A percentile compares a stretch with the other conserved stretches of the same genome.
Evolutionary conservation across 2,888 invertebrate species (phyloP).

Genomic region (Palloptera scutellata): DNA sequence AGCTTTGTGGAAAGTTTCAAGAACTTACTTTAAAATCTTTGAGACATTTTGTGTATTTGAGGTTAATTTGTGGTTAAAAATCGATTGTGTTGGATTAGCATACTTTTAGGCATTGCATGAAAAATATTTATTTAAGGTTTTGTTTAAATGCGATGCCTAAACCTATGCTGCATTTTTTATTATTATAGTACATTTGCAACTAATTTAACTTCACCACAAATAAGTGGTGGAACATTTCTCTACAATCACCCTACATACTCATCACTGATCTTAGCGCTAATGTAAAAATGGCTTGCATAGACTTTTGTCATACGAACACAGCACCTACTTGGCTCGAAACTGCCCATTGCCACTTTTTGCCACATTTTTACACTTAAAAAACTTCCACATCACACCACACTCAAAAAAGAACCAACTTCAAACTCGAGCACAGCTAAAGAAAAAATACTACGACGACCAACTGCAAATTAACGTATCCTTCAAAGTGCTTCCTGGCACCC

Average conservation of each 20-base stretch:
- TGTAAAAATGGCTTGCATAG: conserved; percentile 44
- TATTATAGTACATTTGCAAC: not conserved
- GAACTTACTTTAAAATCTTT: no score
- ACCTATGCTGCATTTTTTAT: not conserved
- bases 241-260: conserved; percentile 11
- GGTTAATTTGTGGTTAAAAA: no score
- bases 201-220: not conserved
- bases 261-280: conserved; percentile 36
- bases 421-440: conserved; percentile 3
- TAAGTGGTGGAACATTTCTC: conserved; percentile 8
- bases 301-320: conserved; percentile 18
- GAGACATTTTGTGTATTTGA: no score
- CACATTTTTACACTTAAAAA: conserved; percentile 26
- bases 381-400: conserved; percentile 26
- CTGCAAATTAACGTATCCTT: conserved; percentile 31
- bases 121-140: no score
- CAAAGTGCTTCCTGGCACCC: conserved; percentile 10
- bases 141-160: conserved; percentile 11
- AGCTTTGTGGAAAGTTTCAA: not conserved
- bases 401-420: conserved; percentile 13
- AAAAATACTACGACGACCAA: conserved; percentile 32
- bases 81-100: no score
- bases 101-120: no score
- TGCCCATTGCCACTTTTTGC: conserved; percentile 17
- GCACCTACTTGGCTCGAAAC: no score